These are phyloP conservation scores for Salvelinus namaycush DNA, from an alignment of 2,113 vertebrate species.

Conservation along the genomic window DNA sequence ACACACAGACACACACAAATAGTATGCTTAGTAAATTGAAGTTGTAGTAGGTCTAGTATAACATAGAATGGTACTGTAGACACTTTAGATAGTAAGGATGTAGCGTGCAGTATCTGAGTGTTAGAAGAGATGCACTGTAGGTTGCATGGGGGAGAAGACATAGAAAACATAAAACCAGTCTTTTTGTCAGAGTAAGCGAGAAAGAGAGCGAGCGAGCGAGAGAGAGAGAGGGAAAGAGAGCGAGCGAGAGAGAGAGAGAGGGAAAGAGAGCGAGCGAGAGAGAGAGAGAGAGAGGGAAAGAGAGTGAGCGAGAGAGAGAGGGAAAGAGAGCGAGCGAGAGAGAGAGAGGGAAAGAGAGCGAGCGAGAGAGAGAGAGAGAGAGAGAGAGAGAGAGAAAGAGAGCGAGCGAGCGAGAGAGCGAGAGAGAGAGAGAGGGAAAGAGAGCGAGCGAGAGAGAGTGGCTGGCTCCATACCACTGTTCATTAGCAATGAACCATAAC, in stretches of 20 bases:
- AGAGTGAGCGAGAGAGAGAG: neutral
- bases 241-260: constrained; percentile 11
- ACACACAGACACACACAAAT: neutral
- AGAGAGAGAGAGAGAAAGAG: constrained; percentile 30
- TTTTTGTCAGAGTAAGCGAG: neutral
- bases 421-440: constrained; percentile 26
- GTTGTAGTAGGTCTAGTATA: no score
- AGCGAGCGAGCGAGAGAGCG: no score
- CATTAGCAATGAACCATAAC: constrained; percentile 54
- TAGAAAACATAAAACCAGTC: neutral
- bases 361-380: no score
- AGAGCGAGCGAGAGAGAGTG: constrained; percentile 41
- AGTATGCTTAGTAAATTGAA: no score
- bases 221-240: constrained; percentile 36
- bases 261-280: constrained; percentile 26
- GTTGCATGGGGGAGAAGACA: neutral
- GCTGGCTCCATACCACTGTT: constrained; percentile 47
- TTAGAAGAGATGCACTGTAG: neutral
- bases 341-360: constrained; percentile 3
- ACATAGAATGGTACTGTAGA: no score
- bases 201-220: neutral
- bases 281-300: constrained; percentile 41
- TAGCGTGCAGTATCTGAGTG: neutral
- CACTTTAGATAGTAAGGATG: no score
- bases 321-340: constrained; percentile 17